A percentile compares a stretch with the other conserved stretches of the same genome.
phyloP scores from a whole-genome alignment of 2,797 vertebrate species.

The Phoxinus dragarum region DNA sequence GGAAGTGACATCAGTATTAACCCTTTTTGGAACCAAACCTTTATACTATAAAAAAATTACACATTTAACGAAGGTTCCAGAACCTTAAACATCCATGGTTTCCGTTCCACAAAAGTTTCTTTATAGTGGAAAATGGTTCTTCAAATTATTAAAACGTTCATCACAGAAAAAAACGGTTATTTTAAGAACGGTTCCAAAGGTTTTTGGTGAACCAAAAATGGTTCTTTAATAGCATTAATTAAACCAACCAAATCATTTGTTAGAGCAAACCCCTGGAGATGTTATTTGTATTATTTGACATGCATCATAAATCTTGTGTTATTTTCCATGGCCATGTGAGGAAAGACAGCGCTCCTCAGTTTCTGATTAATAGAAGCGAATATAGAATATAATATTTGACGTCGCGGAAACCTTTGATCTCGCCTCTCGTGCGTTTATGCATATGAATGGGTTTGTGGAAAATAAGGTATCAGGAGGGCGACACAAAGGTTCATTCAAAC shows the following conservation, averaged over 20 bases:
- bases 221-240: neutral
- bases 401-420: slow-evolving; percentile 29
- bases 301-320: neutral
- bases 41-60: too few species aligned
- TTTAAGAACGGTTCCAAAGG: neutral
- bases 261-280: neutral
- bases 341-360: neutral
- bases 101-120: neutral
- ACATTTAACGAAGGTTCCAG: too few species aligned
- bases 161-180: neutral
- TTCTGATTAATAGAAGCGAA: slow-evolving; percentile 13
- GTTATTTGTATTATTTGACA: neutral
- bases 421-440: neutral
- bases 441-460: slow-evolving; percentile 28
- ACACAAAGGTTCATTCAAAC: slow-evolving; percentile 58
- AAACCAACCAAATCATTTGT: neutral
- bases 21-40: too few species aligned
- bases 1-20: neutral
- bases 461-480: slow-evolving; percentile 48
- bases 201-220: neutral
- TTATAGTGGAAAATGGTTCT: neutral
- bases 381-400: neutral
- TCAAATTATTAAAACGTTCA: neutral
- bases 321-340: neutral
- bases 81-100: neutral